Evolutionary conservation across 2,113 vertebrate species (phyloP), one percentile per base, ranked within the genome.

Genomic region (Rana temporaria): DNA sequence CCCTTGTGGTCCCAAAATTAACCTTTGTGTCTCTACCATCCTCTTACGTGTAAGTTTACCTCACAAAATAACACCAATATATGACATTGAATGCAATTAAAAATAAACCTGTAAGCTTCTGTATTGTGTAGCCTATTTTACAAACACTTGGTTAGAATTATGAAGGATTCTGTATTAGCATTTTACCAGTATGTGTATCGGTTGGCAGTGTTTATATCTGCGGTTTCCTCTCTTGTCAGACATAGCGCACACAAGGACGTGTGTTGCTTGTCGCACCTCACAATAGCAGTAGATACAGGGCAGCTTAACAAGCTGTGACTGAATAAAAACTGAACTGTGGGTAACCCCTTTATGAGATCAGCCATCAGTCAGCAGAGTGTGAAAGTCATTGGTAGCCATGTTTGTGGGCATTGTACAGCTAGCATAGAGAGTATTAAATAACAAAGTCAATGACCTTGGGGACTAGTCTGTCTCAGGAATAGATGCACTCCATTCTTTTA

Each of bases 261-360:
- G 12, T n/a, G 70, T 73, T 57, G 52, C 56, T 53, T n/a, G 70
- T 73, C 32, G 57, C 70, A 73, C 53, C 5, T 26, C 53, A 56
- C 70, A 73, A 57, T 57, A 73, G 52, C 22, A 24, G 26, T 53
- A 12, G 69, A 8, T 26, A 56, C 48, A 15, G 52, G 18, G 30
- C 4, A 20, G 52, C 4, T 24, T n/a, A 38, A 63, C 16, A 16
- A 71, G 52, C 52, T 67, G 34, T 34, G 32, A 42, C 60, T 32
- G 48, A 74, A 74, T 52, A 75, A 62, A n/a, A 55, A 42, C 64
- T 67, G 76, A 78, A 78, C 76, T 78, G 76, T 78, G 52, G 12
- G 52, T 55, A 78, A 78, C 76, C 76, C 55, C 70, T 52, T 15
- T 12, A 38, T 11, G 24, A 77, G 42, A 77, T n/a, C 74, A 63